These are phyloP conservation scores for Poeciliopsis paucimaculata DNA, from an alignment of 2,797 vertebrate species.

Conservation along the genomic window DNA sequence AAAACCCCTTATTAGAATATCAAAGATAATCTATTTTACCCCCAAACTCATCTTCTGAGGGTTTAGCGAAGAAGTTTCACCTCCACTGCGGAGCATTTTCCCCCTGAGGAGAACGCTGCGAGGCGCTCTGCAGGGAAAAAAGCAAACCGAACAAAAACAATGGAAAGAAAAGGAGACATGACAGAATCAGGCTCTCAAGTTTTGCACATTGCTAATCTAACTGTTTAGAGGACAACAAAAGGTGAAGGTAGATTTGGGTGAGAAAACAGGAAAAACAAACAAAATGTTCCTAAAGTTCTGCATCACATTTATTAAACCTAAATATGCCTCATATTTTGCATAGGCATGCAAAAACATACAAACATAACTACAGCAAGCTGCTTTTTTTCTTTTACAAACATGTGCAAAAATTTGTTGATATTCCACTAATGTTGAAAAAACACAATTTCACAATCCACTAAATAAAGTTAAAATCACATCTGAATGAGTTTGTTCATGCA, in stretches of 20 bases:
- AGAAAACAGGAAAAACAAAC: not conserved
- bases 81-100: constrained; percentile 12
- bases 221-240: not conserved
- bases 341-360: not conserved
- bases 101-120: constrained; percentile 21
- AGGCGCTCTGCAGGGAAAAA: constrained; percentile 25
- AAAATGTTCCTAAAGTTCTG: not conserved
- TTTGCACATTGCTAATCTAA: not conserved
- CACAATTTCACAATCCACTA: no score
- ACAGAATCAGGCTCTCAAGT: constrained; percentile 13
- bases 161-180: not conserved
- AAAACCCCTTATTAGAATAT: constrained; percentile 63
- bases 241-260: not conserved
- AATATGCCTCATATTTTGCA: not conserved
- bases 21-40: constrained; percentile 59
- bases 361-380: not conserved
- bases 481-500: no score
- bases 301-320: not conserved
- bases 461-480: no score
- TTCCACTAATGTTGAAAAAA: no score
- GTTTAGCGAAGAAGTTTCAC: constrained; percentile 22
- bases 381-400: not conserved
- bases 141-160: not conserved
- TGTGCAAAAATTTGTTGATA: no score
- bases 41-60: constrained; percentile 32